A percentile compares a stretch with the other conserved stretches of the same genome.
These are phyloP conservation scores for Nebria ingens DNA, from an alignment of 1,140 invertebrate species.

Conservation along the genomic window DNA sequence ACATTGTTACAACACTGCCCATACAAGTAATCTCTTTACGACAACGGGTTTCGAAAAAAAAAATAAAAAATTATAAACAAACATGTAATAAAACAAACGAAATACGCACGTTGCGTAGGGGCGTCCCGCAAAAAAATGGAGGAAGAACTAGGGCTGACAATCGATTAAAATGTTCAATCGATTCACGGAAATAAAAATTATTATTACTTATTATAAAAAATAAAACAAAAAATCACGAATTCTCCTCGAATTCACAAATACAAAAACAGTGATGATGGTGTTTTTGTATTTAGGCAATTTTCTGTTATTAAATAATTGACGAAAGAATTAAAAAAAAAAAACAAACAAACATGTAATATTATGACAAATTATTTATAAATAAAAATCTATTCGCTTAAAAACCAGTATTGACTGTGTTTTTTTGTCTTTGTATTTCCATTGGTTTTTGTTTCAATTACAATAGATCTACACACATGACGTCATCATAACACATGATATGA, in stretches of 20 bases:
- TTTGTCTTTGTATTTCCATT: background rate
- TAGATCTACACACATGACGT: background rate
- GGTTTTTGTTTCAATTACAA: background rate
- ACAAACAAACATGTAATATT: conserved; percentile 23
- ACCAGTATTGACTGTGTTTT: conserved; percentile 1
- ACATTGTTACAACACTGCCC: conserved; percentile 8
- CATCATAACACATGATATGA: background rate
- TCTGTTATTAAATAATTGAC: too few species aligned
- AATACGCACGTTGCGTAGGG: background rate
- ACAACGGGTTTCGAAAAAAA: background rate
- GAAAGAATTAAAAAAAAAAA: too few species aligned
- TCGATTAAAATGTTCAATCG: conserved; percentile 25
- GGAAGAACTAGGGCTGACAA: conserved; percentile 23
- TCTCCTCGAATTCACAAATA: conserved; percentile 10
- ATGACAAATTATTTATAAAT: conserved; percentile 14
- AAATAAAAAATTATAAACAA: background rate
- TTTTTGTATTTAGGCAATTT: conserved; percentile 29
- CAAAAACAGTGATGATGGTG: conserved; percentile 16
- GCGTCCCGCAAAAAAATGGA: background rate
- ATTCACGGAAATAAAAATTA: background rate
- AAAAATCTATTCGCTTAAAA: conserved; percentile 9
- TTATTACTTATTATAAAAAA: background rate
- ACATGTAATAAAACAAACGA: background rate
- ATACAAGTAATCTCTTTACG: conserved; percentile 3
- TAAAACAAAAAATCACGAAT: conserved; percentile 2